Base-by-base conservation (phyloP, 2,113 vertebrate species). In the Zapus hudsonius region DNA sequence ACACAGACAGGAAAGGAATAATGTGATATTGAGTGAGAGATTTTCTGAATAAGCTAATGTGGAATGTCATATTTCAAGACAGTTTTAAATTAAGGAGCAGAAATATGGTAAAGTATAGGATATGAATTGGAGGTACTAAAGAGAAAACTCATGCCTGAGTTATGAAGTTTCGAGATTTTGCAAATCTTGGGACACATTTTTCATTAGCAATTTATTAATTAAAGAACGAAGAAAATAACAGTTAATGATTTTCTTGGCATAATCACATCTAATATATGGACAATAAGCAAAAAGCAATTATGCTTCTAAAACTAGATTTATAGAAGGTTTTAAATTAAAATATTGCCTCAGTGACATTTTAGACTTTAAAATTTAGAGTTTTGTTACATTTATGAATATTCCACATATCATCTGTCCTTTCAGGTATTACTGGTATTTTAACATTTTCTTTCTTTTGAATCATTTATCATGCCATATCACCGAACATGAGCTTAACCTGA, bases 251-350 rank as follows among this genome's bases (percentile, higher is more conserved):
- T 4, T 94, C 36, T 85, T 82, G 61, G 27, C 91, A 10, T 90
- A 8, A 88, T 90, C 23, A 79, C 3, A 55, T 63, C 67, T 75
- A 75, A 52, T 59, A 72, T 47, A 83, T 83, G 72, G 52, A 33
- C 8, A 84, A 27, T 81, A 69, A n/a, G 69, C 85, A 44, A 91
- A 92, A 78, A 95, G 66, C 61, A 80, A 44, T 81, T 93, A 33
- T 74, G 22, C 11, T 75, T n/a, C 33, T 88, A 74, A 66, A 75
- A 78, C 15, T 74, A 17, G 20, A 93, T 86, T 82, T 76, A 38
- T 19, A 75, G n/a, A 88, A 66, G 25, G 5, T 7, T n/a, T 63
- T 42, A 73, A 86, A 67, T 94, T 85, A 87, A 96, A 92, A 72
- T 79, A 57, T 27, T 63, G 12, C 36, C 15, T 83, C 59, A 73